A percentile compares a stretch with the other conserved stretches of the same genome.
phyloP scores from a whole-genome alignment of 1,140 invertebrate genomes.

The Batillaria attramentaria region DNA sequence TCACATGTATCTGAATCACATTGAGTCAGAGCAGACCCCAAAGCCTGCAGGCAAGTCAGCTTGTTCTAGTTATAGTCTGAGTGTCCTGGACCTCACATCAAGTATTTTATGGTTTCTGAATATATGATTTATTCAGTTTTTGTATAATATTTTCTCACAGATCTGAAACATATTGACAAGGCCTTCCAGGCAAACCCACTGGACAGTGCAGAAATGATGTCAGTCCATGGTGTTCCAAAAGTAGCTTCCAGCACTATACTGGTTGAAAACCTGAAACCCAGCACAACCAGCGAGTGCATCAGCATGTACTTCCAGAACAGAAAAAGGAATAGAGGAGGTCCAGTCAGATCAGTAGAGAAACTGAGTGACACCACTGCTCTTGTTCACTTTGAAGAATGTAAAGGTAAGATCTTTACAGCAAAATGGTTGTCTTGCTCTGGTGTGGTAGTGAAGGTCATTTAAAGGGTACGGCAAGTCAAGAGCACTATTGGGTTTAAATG shows the following conservation, averaged over 20 bases:
- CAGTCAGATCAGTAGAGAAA: not conserved
- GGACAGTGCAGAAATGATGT: not conserved
- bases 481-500: too few relatives aligned
- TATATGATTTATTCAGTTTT: too few relatives aligned
- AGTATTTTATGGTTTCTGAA: too few relatives aligned
- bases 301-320: conserved; percentile 20
- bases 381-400: conserved; percentile 11
- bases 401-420: not conserved
- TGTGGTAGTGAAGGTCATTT: not conserved
- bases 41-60: too few relatives aligned
- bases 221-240: not conserved
- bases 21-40: too few relatives aligned
- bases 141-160: too few relatives aligned
- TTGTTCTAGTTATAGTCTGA: not conserved
- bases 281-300: not conserved
- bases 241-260: not conserved
- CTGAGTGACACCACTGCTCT: not conserved
- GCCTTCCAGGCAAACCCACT: not conserved
- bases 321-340: conserved; percentile 13
- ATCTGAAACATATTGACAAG: not conserved
- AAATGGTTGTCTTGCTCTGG: not conserved
- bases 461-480: too few relatives aligned
- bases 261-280: not conserved
- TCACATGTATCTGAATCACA: too few relatives aligned
- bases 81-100: too few relatives aligned